Evolutionary conservation across 2,797 vertebrate species (phyloP).

Genomic region (Rhinella marina): DNA sequence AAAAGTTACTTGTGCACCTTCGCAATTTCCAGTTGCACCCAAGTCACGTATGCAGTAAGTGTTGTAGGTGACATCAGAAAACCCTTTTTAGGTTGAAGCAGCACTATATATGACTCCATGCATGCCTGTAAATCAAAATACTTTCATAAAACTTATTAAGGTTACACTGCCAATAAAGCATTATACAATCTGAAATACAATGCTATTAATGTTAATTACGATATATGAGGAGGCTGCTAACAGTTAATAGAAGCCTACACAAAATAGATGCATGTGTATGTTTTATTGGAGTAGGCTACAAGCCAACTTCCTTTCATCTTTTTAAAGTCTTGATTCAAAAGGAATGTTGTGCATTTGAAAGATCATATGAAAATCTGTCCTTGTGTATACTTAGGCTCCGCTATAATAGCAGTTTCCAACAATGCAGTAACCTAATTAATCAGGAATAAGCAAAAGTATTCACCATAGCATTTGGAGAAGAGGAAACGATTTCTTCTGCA

Average conservation of each 20-base stretch:
- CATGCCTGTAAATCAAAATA: background rate
- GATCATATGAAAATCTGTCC: conserved; percentile 31
- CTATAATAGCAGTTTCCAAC: conserved; percentile 16
- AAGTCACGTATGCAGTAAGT: too few relatives aligned
- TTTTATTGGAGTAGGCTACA: conserved; percentile 32
- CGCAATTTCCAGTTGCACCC: too few relatives aligned
- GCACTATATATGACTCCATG: background rate
- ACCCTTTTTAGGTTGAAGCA: too few relatives aligned
- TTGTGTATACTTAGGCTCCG: background rate
- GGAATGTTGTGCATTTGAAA: conserved; percentile 32
- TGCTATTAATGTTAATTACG: background rate
- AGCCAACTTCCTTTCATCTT: conserved; percentile 48
- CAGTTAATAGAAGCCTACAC: conserved; percentile 2
- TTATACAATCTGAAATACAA: background rate
- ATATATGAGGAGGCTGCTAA: background rate
- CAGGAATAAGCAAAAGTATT: background rate
- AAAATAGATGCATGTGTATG: background rate
- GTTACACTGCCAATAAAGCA: background rate
- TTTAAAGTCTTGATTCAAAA: conserved; percentile 43
- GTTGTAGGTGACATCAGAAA: too few relatives aligned
- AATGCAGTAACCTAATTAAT: background rate
- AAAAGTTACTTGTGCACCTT: too few relatives aligned
- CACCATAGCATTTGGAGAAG: background rate
- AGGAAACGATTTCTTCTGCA: background rate
- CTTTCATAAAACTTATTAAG: background rate